phyloP scores from a whole-genome alignment of 1,140 invertebrate species.

The Wasmannia auropunctata region DNA sequence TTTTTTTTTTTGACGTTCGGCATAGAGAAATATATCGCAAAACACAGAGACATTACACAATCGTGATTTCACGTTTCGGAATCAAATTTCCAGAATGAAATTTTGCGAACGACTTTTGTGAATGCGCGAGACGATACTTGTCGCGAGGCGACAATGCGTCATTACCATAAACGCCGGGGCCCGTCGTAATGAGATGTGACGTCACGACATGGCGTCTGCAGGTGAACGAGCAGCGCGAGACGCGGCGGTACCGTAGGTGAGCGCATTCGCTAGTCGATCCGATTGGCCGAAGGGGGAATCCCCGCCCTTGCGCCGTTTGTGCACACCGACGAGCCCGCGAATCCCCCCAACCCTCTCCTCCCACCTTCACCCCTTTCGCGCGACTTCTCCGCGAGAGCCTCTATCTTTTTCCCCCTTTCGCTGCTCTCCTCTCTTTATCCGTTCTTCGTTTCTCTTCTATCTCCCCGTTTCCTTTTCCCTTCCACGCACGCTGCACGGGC shows the following conservation, averaged over 20 bases:
- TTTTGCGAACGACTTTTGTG: neutral
- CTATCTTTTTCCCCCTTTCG: conserved; percentile 40
- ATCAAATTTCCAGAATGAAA: neutral
- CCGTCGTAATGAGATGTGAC: conserved; percentile 72
- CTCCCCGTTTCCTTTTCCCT: neutral
- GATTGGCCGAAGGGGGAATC: conserved; percentile 82
- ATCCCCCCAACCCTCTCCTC: conserved; percentile 28
- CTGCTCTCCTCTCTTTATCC: conserved; percentile 2
- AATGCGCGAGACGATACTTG: neutral
- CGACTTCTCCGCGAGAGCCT: neutral
- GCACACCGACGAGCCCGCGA: conserved; percentile 58
- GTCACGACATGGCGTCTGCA: conserved; percentile 81
- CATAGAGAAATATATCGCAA: neutral
- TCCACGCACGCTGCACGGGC: neutral
- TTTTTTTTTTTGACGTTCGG: neutral
- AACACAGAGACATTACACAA: neutral
- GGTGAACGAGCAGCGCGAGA: conserved; percentile 71
- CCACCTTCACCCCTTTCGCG: neutral
- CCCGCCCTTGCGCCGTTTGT: conserved; percentile 78
- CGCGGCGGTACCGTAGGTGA: conserved; percentile 68
- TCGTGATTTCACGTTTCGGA: neutral
- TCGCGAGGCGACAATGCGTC: conserved; percentile 46
- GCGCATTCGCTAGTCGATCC: conserved; percentile 75
- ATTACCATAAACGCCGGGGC: conserved; percentile 58
- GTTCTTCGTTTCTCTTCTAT: neutral